Conservation (phyloP, 2,797 vertebrate genomes). For the Alectoris magna region DNA sequence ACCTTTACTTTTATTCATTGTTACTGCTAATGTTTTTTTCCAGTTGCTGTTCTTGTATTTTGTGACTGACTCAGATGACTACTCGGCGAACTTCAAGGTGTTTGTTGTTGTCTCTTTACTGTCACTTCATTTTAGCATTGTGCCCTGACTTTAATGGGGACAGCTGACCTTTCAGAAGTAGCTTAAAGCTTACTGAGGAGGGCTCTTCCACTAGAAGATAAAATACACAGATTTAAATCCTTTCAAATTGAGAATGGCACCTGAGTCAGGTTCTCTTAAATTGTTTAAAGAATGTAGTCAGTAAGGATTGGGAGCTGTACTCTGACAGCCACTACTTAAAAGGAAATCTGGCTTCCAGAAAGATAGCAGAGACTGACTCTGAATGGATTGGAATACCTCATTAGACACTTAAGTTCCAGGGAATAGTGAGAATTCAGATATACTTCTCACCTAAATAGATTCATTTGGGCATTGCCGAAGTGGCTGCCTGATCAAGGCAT, state of each 20-base stretch:
- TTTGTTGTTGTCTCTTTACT: not conserved
- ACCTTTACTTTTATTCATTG: accelerated
- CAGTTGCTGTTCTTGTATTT: not conserved
- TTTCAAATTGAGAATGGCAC: not conserved
- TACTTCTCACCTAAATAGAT: not conserved
- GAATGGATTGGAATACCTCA: not conserved
- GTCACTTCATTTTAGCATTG: not conserved
- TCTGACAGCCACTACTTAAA: not conserved
- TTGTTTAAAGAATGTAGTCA: not conserved
- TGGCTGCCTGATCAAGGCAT: not conserved
- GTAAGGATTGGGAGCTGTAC: not conserved
- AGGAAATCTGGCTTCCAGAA: not conserved
- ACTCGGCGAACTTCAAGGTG: not conserved
- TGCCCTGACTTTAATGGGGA: not conserved
- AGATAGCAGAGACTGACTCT: not conserved
- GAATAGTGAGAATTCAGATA: not conserved
- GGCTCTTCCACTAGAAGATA: not conserved
- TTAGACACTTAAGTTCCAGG: not conserved
- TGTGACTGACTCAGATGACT: not conserved
- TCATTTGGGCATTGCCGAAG: not conserved
- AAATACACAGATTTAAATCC: not conserved
- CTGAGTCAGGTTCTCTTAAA: not conserved
- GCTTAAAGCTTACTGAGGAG: not conserved
- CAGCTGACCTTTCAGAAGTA: not conserved
- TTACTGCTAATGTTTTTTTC: not conserved